These are phyloP conservation scores for Lasiurus cinereus DNA, from an alignment of 2,113 vertebrate species.

Conservation along the genomic window DNA sequence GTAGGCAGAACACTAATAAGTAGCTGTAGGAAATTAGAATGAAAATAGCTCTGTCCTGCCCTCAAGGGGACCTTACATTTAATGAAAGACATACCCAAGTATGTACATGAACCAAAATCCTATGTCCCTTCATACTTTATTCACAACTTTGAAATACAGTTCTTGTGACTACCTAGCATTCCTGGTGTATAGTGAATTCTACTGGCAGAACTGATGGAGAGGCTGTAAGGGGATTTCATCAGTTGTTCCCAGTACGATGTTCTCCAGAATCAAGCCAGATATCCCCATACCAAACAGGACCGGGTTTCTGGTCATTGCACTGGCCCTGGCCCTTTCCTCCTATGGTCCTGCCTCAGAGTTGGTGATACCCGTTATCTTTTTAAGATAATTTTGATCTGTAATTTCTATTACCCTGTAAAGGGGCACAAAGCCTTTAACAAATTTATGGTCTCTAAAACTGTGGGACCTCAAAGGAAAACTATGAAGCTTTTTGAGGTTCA, in stretches of 20 bases:
- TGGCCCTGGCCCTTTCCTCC: background rate
- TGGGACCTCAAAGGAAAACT: constrained; percentile 18
- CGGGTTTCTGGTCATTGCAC: background rate
- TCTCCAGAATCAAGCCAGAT: constrained; percentile 32
- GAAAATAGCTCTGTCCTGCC: constrained; percentile 9
- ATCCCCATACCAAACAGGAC: background rate
- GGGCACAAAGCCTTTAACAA: constrained; percentile 58
- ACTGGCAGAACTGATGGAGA: background rate
- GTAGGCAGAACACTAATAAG: constrained; percentile 7
- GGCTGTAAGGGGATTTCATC: background rate
- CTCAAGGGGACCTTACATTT: constrained; percentile 5
- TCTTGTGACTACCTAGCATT: constrained; percentile 11
- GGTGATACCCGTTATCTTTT: constrained; percentile 2
- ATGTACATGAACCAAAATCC: constrained; percentile 17
- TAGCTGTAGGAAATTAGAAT: constrained; percentile 20
- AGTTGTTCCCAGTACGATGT: background rate
- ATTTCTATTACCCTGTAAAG: constrained; percentile 54
- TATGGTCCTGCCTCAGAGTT: constrained; percentile 45
- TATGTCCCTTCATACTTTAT: constrained; percentile 22
- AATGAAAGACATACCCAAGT: constrained; percentile 36
- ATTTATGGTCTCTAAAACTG: constrained; percentile 19
- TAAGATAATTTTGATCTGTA: constrained; percentile 25
- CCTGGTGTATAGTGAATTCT: background rate
- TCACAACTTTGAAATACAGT: background rate
- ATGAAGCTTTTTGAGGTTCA: constrained; percentile 23